These are phyloP conservation scores for Zaprionus capensis DNA, from an alignment of 1,140 invertebrate genomes.

Conservation along the genomic window DNA sequence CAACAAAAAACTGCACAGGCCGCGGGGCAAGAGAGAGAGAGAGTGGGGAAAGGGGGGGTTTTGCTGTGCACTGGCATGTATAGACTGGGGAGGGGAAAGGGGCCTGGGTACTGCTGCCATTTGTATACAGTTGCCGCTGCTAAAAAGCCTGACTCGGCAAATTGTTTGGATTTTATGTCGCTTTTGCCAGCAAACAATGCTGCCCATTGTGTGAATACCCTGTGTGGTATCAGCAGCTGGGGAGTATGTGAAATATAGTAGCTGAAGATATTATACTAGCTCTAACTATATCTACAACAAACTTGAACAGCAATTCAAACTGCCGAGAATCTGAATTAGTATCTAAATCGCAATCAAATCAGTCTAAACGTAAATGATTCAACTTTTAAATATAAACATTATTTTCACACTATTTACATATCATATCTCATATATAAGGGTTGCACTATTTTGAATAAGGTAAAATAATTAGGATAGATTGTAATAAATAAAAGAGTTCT, in stretches of 20 bases:
- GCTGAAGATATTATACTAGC: too few species aligned
- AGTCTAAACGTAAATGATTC: too few species aligned
- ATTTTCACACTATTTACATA: too few species aligned
- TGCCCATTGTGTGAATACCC: constrained; percentile 41
- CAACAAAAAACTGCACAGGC: constrained; percentile 6
- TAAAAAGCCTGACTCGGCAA: constrained; percentile 67
- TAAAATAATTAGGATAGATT: too few species aligned
- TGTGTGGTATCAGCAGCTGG: background rate
- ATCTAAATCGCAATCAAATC: rapidly evolving
- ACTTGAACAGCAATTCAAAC: too few species aligned
- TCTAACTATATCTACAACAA: too few species aligned
- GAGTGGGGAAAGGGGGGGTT: background rate
- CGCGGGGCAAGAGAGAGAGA: background rate
- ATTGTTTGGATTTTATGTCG: constrained; percentile 81
- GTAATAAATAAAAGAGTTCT: too few species aligned
- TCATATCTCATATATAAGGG: too few species aligned
- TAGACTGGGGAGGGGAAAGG: background rate
- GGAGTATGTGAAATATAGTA: background rate
- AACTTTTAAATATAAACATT: too few species aligned
- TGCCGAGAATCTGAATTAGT: too few species aligned
- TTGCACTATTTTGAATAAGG: too few species aligned
- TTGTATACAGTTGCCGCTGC: constrained; percentile 50
- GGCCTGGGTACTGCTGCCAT: constrained; percentile 2
- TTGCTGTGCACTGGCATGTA: background rate
- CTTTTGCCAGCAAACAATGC: constrained; percentile 76